Percentiles rank a stretch among this genome's conserved stretches.
These are phyloP conservation scores for Ophraella communa DNA, from an alignment of 2,888 invertebrate genomes.

Conservation along the genomic window DNA sequence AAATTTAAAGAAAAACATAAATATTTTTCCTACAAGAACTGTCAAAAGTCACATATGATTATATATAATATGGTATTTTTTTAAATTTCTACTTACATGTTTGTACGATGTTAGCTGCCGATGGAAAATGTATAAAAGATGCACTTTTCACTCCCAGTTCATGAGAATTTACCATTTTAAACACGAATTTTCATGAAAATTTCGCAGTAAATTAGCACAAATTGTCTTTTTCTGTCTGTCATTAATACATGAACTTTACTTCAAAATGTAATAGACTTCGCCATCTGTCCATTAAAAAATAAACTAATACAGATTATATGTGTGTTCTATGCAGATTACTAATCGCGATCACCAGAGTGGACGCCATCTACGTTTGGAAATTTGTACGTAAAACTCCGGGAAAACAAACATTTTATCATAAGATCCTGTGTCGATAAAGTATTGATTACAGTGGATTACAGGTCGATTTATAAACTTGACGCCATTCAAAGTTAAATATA, in stretches of 20 bases:
- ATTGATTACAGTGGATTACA: too few relatives aligned
- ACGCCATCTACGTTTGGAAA: too few relatives aligned
- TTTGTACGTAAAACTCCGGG: too few relatives aligned
- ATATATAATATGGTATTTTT: slow-evolving; percentile 29
- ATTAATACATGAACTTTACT: slow-evolving; percentile 22
- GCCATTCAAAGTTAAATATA: too few relatives aligned
- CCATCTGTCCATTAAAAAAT: slow-evolving; percentile 23
- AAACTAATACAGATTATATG: neutral
- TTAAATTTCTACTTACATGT: slow-evolving; percentile 49
- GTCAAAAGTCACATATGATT: slow-evolving; percentile 43
- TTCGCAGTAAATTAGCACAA: slow-evolving; percentile 36
- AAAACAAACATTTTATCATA: too few relatives aligned
- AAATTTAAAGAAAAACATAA: slow-evolving; percentile 27
- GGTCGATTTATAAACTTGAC: too few relatives aligned
- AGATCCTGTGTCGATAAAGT: too few relatives aligned
- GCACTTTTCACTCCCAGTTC: slow-evolving; percentile 51
- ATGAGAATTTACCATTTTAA: slow-evolving; percentile 49
- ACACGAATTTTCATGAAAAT: slow-evolving; percentile 37
- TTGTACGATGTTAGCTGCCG: slow-evolving; percentile 52
- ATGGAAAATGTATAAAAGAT: slow-evolving; percentile 46
- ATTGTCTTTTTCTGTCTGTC: slow-evolving; percentile 33
- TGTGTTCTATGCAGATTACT: too few relatives aligned
- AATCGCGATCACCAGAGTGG: too few relatives aligned
- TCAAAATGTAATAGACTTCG: neutral
- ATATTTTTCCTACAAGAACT: slow-evolving; percentile 29